These are phyloP conservation scores for Trogon melanurus DNA, from an alignment of 2,113 vertebrate species.

Conservation along the genomic window DNA sequence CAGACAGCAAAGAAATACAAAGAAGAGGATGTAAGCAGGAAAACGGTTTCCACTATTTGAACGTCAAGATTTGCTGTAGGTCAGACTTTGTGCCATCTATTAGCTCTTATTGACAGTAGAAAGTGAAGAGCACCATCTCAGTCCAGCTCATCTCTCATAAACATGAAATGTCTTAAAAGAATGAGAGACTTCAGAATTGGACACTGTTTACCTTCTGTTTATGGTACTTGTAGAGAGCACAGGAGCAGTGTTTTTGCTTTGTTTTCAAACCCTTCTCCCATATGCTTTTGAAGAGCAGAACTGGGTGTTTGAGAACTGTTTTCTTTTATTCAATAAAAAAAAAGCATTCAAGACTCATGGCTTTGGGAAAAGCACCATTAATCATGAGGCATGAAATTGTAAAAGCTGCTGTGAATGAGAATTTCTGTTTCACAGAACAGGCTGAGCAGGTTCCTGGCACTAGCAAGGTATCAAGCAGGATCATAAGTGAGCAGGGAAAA, in stretches of 20 bases:
- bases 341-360: neutral
- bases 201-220: neutral
- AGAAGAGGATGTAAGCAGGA: neutral
- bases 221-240: neutral
- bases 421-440: neutral
- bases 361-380: neutral
- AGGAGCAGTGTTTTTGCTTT: neutral
- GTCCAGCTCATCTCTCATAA: neutral
- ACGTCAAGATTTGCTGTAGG: neutral
- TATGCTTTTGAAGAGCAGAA: neutral
- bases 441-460: neutral
- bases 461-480: neutral
- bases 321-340: neutral
- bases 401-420: neutral
- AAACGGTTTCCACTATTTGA: neutral
- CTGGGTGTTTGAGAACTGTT: neutral
- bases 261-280: neutral
- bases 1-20: neutral
- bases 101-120: neutral
- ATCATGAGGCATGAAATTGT: neutral
- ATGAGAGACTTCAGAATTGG: neutral
- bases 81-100: neutral
- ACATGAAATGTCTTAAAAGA: neutral
- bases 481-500: neutral
- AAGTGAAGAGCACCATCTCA: neutral